phyloP scores from a whole-genome alignment of 2,113 vertebrate species.

The Bos javanicus region DNA sequence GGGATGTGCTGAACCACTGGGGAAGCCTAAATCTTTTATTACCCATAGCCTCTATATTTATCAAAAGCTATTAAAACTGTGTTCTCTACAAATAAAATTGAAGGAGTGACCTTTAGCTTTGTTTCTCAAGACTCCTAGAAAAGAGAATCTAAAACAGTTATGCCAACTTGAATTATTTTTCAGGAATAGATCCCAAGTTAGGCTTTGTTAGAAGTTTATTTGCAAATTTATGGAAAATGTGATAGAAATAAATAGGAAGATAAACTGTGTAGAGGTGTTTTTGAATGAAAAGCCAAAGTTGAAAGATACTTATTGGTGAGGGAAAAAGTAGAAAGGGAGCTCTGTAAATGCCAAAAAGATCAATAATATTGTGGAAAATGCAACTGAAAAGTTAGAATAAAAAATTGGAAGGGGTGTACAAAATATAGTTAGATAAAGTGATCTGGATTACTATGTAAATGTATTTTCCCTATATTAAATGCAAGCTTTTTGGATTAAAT shows the following conservation, averaged over 20 bases:
- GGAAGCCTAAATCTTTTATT: background rate
- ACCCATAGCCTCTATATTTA: background rate
- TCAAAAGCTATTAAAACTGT: background rate
- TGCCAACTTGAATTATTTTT: constrained; percentile 19
- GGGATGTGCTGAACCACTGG: background rate
- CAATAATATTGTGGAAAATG: background rate
- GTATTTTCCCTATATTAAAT: background rate
- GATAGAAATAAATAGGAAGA: background rate
- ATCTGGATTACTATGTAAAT: background rate
- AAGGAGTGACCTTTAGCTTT: background rate
- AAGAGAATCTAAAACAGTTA: background rate
- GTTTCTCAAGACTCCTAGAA: background rate
- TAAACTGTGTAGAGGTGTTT: background rate
- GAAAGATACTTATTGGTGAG: background rate
- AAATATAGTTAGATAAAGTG: background rate
- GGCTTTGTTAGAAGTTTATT: background rate
- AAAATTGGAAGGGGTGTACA: background rate
- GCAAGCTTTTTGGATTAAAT: background rate
- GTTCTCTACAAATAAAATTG: background rate
- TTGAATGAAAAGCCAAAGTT: background rate
- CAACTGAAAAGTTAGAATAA: background rate
- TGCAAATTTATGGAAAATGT: background rate
- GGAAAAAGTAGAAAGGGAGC: background rate
- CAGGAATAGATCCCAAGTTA: background rate
- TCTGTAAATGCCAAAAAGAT: background rate